phyloP scores from a whole-genome alignment of 2,797 vertebrate species.

The Catharus ustulatus region DNA sequence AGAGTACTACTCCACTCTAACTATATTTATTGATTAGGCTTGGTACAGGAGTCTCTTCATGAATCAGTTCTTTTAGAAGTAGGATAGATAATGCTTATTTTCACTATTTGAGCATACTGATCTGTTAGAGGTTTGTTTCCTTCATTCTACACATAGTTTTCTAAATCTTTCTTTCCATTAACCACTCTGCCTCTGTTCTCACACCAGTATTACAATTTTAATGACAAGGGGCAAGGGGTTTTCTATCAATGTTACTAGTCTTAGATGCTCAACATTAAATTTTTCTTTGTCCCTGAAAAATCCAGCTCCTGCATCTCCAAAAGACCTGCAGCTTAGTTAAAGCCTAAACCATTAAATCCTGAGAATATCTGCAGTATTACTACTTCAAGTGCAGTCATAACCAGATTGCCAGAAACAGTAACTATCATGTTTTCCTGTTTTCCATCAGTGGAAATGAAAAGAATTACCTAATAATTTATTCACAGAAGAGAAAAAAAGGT shows the following conservation, averaged over 20 bases:
- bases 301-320: not conserved
- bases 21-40: not conserved
- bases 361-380: not conserved
- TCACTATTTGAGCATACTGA: not conserved
- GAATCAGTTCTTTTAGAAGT: not conserved
- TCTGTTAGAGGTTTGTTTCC: not conserved
- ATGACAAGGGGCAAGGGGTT: accelerated
- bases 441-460: not conserved
- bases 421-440: not conserved
- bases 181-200: not conserved
- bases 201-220: not conserved
- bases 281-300: not conserved
- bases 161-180: not conserved
- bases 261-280: not conserved
- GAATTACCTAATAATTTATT: not conserved
- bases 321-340: not conserved
- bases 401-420: not conserved
- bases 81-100: not conserved
- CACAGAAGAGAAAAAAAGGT: not conserved
- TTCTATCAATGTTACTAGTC: not conserved
- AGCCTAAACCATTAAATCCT: not conserved
- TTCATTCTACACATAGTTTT: not conserved
- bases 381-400: not conserved
- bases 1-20: not conserved
- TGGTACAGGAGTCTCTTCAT: not conserved